These are phyloP conservation scores for Horisme vitalbata DNA, from an alignment of 2,888 invertebrate genomes.

Conservation along the genomic window DNA sequence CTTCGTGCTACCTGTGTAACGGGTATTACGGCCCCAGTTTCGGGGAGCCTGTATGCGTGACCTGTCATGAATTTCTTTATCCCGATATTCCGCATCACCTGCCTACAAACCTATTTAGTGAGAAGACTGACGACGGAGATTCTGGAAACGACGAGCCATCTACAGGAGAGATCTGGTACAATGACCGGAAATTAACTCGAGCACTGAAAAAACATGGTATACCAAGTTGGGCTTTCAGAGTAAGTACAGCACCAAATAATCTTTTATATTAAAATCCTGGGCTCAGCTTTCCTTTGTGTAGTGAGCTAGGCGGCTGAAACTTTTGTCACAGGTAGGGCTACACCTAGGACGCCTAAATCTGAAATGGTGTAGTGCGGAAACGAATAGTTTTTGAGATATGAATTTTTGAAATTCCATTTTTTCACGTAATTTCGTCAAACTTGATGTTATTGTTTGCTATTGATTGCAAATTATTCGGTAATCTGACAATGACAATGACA, in stretches of 20 bases:
- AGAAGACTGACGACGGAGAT: slow-evolving; percentile 92
- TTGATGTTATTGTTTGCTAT: too few species aligned
- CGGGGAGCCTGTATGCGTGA: slow-evolving; percentile 94
- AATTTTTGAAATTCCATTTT: too few species aligned
- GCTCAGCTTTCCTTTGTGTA: too few species aligned
- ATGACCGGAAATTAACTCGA: slow-evolving; percentile 13
- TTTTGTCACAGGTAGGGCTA: too few species aligned
- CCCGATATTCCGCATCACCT: slow-evolving; percentile 87
- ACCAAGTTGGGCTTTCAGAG: slow-evolving; percentile 17
- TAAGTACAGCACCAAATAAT: background rate
- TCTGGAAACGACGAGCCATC: slow-evolving; percentile 97
- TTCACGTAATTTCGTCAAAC: too few species aligned
- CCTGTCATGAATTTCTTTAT: slow-evolving; percentile 96
- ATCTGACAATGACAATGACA: too few species aligned
- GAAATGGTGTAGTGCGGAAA: too few species aligned
- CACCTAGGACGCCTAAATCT: too few species aligned
- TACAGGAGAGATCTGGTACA: slow-evolving; percentile 72
- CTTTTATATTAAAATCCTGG: too few species aligned
- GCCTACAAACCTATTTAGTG: slow-evolving; percentile 76
- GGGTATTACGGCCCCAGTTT: slow-evolving; percentile 96
- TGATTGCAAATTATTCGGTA: too few species aligned
- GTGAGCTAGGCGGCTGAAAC: too few species aligned
- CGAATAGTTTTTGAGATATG: too few species aligned
- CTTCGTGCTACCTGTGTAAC: slow-evolving; percentile 91
- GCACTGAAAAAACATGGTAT: slow-evolving; percentile 11